Evolutionary conservation across 2,797 vertebrate species (phyloP), one percentile per base, ranked within the genome.

Genomic region (Labroides dimidiatus): DNA sequence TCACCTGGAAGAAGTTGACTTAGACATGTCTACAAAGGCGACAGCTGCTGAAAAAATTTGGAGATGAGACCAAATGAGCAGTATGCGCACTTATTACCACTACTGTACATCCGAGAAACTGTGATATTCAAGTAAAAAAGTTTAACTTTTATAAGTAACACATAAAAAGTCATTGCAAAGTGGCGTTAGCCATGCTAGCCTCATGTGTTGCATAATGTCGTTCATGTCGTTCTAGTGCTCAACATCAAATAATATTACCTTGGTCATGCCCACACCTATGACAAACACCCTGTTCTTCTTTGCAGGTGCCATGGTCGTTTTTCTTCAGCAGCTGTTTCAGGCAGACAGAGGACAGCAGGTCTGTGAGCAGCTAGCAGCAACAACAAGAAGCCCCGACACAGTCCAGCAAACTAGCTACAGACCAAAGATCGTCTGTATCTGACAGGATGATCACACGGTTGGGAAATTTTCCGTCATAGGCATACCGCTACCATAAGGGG

Each of bases 261-360:
- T 97, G 33, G 98, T 99, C 97, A 99, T 98, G 13, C 97, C 97
- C 42, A 99, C 97, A 13, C 98, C 97, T 83, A 97, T 91, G 79
- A 98, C 96, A 84, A 96, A 99, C 39, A 96, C 96, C 36, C 93
- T 93, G 69, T 85, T 94, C 27, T 75, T 93, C 27, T 20, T 87
- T n/a, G 1, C 8, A 0, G 84, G 89, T 33, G 80, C 82, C 94
- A 92, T 91, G 57, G 69, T 77, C 0, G 27, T 11, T 50, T 49
- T 1, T 71, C 10, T 49, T 15, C 19, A 16, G 54, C 43, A 19
- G 74, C 47, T 23, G 69, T 23, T 50, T 6, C 51, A 23, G 12
- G 23, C 12, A 48, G 17, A 47, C 45, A 37, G 8, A 55, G 20
- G 20, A 5, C 37, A 2, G 19, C 43, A 36, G 20, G 13, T 45